Conservation (phyloP, 2,888 invertebrate genomes). For the Seladonia tumulorum region DNA sequence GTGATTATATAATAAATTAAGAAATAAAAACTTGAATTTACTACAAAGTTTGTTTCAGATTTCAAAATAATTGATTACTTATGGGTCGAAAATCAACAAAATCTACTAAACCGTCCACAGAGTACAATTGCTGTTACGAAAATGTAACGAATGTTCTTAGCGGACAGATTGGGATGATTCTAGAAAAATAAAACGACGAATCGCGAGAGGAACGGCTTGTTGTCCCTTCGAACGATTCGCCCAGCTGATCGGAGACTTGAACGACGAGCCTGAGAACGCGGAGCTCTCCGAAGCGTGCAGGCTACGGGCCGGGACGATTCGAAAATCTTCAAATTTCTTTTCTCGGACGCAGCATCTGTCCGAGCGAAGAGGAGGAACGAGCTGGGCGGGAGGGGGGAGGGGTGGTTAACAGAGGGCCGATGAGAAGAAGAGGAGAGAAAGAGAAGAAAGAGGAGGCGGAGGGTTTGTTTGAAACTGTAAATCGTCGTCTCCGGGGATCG, state of each 20-base stretch:
- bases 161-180: not conserved
- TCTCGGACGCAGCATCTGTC: slow-evolving; percentile 42
- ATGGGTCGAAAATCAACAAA: too few species aligned
- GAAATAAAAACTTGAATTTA: too few species aligned
- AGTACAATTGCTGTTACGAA: too few species aligned
- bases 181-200: not conserved
- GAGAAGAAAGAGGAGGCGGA: slow-evolving; percentile 5
- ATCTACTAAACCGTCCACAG: too few species aligned
- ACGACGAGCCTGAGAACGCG: slow-evolving; percentile 1
- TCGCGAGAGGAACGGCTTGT: not conserved
- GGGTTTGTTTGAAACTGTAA: slow-evolving; percentile 72
- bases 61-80: too few species aligned
- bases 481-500: slow-evolving; percentile 72
- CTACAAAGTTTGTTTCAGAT: too few species aligned
- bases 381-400: not conserved
- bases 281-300: not conserved
- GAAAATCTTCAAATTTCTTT: slow-evolving; percentile 41
- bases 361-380: not conserved
- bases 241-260: not conserved
- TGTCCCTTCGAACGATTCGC: not conserved
- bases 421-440: not conserved
- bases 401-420: not conserved
- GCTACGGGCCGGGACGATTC: slow-evolving; percentile 27
- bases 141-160: not conserved
- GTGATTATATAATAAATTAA: too few species aligned